Evolutionary conservation across 2,113 vertebrate species (phyloP).

Genomic region (Siphamia tubifer): DNA sequence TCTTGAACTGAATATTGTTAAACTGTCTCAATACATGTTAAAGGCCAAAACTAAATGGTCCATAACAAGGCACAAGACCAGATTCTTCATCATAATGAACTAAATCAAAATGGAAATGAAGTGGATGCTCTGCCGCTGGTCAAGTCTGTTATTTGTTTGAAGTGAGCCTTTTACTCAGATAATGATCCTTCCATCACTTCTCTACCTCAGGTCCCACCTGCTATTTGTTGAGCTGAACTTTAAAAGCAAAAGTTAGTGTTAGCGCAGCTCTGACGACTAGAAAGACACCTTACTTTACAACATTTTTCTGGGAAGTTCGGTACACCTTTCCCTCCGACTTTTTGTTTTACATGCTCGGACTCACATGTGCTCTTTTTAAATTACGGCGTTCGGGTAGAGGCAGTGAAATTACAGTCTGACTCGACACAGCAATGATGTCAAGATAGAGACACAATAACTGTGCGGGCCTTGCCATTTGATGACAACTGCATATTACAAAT

Average conservation of each 20-base stretch:
- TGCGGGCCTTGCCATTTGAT: accelerated
- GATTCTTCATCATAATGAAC: not conserved
- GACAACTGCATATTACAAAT: not conserved
- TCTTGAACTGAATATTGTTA: too few relatives aligned
- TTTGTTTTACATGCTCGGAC: not conserved
- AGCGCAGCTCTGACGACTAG: slow-evolving; percentile 38
- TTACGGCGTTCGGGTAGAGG: not conserved
- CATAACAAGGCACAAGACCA: too few relatives aligned
- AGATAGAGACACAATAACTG: not conserved
- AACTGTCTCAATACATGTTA: too few relatives aligned
- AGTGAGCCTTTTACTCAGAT: slow-evolving; percentile 18
- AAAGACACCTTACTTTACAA: slow-evolving; percentile 45
- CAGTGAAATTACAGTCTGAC: not conserved
- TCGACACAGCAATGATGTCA: not conserved
- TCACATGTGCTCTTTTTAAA: not conserved
- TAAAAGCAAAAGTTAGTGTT: slow-evolving; percentile 68
- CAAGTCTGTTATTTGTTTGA: slow-evolving; percentile 20
- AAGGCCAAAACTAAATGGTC: too few relatives aligned
- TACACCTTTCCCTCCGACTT: not conserved
- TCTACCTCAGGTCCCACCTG: slow-evolving; percentile 42
- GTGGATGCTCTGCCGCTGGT: not conserved
- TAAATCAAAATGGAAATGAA: not conserved
- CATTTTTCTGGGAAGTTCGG: too few relatives aligned
- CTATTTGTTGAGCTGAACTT: slow-evolving; percentile 68
- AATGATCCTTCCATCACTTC: slow-evolving; percentile 52